A percentile compares a stretch with the other conserved stretches of the same genome.
Evolutionary conservation across 2,888 invertebrate species (phyloP).

Genomic region (Latrodectus hesperus): DNA sequence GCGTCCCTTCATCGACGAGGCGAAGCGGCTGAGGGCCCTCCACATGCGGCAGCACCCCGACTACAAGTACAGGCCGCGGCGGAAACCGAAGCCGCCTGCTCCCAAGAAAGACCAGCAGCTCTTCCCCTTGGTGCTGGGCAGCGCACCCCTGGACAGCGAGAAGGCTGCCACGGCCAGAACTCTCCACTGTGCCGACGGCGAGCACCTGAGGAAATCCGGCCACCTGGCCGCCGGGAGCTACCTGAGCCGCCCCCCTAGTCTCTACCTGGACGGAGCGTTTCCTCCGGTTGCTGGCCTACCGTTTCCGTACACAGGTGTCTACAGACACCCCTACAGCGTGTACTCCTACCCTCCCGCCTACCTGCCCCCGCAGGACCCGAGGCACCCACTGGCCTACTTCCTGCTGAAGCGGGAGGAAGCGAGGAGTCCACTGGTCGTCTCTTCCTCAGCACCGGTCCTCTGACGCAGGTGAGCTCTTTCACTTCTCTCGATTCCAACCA

Average conservation of each 20-base stretch:
- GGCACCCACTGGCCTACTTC: constrained; percentile 74
- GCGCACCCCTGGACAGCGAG: constrained; percentile 64
- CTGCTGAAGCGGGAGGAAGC: constrained; percentile 75
- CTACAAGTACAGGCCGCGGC: constrained; percentile 87
- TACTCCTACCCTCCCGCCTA: constrained; percentile 51
- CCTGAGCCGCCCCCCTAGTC: not conserved
- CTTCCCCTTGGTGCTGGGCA: constrained; percentile 11
- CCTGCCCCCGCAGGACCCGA: constrained; percentile 72
- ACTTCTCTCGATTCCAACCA: not conserved
- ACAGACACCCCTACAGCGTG: constrained; percentile 37
- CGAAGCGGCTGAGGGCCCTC: constrained; percentile 93
- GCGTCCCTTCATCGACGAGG: constrained; percentile 98
- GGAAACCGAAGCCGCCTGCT: constrained; percentile 82
- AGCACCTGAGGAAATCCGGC: constrained; percentile 12
- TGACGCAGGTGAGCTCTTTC: not conserved
- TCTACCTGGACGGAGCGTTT: not conserved
- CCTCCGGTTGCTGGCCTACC: not conserved
- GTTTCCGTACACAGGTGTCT: constrained; percentile 36
- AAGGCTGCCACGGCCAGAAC: constrained; percentile 69
- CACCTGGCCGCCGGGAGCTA: constrained; percentile 9
- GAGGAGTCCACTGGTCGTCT: constrained; percentile 45
- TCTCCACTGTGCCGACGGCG: constrained; percentile 40
- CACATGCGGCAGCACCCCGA: constrained; percentile 96
- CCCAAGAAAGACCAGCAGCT: constrained; percentile 31
- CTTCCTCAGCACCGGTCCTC: constrained; percentile 20